phyloP scores from a whole-genome alignment of 2,797 vertebrate genomes.

The Notolabrus celidotus region DNA sequence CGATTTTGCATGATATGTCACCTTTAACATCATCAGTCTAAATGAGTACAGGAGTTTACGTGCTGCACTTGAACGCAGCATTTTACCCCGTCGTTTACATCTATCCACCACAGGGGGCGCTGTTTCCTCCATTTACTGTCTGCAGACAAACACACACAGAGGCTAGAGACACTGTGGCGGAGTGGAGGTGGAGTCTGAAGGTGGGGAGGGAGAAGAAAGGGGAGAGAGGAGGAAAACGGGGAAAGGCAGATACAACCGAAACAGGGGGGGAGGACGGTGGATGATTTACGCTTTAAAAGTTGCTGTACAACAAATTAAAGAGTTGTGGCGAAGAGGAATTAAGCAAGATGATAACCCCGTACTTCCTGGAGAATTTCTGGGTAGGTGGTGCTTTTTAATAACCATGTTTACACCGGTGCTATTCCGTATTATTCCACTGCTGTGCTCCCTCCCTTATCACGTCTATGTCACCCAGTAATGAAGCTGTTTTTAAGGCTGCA shows the following conservation, averaged over 20 bases:
- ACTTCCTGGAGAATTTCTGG: constrained; percentile 96
- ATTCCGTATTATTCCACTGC: constrained; percentile 59
- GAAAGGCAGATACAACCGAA: constrained; percentile 79
- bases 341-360: constrained; percentile 92
- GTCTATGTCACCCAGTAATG: constrained; percentile 60
- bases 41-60: neutral
- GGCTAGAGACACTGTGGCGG: constrained; percentile 35
- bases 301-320: constrained; percentile 53
- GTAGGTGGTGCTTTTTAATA: constrained; percentile 81
- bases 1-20: too few relatives aligned
- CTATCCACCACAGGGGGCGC: constrained; percentile 66
- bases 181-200: constrained; percentile 83
- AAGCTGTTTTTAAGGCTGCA: constrained; percentile 7
- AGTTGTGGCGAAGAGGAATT: constrained; percentile 68
- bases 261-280: constrained; percentile 78
- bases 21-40: too few relatives aligned
- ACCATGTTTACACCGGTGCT: constrained; percentile 65
- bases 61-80: constrained; percentile 47
- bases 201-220: constrained; percentile 86
- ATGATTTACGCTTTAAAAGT: constrained; percentile 75
- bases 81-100: neutral
- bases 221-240: constrained; percentile 82
- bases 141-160: constrained; percentile 35
- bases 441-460: constrained; percentile 54
- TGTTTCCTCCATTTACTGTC: constrained; percentile 56